Base-by-base conservation (phyloP, 2,113 vertebrate species). In the Uria aalge region DNA sequence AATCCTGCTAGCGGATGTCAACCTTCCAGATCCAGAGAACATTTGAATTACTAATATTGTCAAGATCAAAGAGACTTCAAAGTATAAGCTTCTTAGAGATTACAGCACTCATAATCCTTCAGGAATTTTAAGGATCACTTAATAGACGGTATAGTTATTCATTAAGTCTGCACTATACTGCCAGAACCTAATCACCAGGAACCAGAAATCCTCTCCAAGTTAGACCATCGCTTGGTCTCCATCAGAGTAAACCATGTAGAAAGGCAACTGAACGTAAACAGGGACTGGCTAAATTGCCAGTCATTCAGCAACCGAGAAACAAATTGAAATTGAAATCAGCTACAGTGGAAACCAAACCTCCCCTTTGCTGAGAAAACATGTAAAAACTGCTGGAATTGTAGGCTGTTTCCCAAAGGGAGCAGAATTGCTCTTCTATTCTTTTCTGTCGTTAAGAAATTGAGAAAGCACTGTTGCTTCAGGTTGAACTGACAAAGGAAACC, bases 11-110 rank as follows among this genome's bases (percentile, higher is more conserved):
- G 45, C 0, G 11, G 64, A 45, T 78, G 75, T 90, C 93, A 96
- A 6, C 71, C 50, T 81, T 91, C 56, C 79, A 78, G 72, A 59
- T 40, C 43, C 73, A 91, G 67, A 71, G 88, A 84, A 90, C 50
- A 36, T 90, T 55, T 43, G 68, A 88, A 91, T 64, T 88, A 57
- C 55, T 73, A 20, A 92, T 72, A 34, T 6, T 86, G 96, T 75
- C 88, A 85, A 78, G 83, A 94, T 95, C 92, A 97, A 95, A 97
- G 94, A 52, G 40, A 68, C 90, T 86, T 91, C 85, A 56, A 50
- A 88, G 32, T 81, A 22, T 77, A 90, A 96, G 85, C 85, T 93
- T n/a, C 92, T 90, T 88, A 81, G 41, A 78, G 85, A 86, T 96
- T 71, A 56, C 64, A 95, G 88, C 60, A 47, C 13, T 78, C 68